phyloP scores from a whole-genome alignment of 2,888 invertebrate genomes.

The Heliconius sara region DNA sequence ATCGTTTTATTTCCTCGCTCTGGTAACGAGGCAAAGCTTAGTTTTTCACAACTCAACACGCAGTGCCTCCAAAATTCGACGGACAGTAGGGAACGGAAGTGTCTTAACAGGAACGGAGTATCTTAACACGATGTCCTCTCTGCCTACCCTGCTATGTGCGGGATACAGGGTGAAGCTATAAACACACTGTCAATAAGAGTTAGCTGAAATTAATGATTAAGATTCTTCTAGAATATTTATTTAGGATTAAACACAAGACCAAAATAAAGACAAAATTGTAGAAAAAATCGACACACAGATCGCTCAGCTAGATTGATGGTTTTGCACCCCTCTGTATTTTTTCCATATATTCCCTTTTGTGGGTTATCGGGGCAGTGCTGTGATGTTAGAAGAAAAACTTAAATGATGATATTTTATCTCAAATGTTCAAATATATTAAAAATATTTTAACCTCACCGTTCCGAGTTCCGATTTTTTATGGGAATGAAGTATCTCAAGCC shows the following conservation, averaged over 20 bases:
- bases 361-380: constrained; percentile 26
- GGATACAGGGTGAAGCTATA: not conserved
- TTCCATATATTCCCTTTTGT: constrained; percentile 16
- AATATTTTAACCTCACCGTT: not conserved
- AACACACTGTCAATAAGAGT: not conserved
- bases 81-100: too few species aligned
- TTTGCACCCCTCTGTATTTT: constrained; percentile 17
- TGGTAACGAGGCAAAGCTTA: too few species aligned
- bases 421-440: not conserved
- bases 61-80: too few species aligned
- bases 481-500: not conserved
- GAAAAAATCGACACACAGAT: constrained; percentile 18
- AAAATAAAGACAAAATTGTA: constrained; percentile 9
- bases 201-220: not conserved
- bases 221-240: constrained; percentile 7
- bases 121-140: not conserved
- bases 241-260: constrained; percentile 20
- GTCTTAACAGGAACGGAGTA: not conserved
- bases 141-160: not conserved
- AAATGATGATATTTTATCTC: not conserved
- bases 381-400: not conserved
- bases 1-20: too few species aligned
- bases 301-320: constrained; percentile 31
- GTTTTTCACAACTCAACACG: too few species aligned
- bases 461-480: not conserved